Percentiles rank a stretch among this genome's conserved stretches.
Evolutionary conservation across 2,797 vertebrate genomes (phyloP).

Genomic region (Anguilla megastoma): DNA sequence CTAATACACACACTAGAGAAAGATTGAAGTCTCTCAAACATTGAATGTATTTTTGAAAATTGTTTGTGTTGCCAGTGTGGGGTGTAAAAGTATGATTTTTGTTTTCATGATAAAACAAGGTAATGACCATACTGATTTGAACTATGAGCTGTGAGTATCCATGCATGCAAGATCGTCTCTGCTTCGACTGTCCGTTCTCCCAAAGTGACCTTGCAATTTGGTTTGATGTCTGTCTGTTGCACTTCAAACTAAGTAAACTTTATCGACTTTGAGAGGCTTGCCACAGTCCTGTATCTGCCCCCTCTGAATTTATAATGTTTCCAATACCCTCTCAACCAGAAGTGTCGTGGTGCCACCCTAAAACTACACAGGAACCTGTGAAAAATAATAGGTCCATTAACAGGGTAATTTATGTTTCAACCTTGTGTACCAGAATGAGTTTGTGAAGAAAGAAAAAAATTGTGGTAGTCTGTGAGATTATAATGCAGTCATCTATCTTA

Average conservation of each 20-base stretch:
- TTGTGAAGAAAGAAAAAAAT: conserved; percentile 76
- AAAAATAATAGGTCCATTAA: conserved; percentile 46
- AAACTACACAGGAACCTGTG: conserved; percentile 27
- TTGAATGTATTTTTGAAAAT: conserved; percentile 64
- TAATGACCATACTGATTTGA: conserved; percentile 52
- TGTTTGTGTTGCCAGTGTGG: conserved; percentile 55
- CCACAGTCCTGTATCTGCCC: conserved; percentile 15
- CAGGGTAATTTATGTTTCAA: conserved; percentile 68
- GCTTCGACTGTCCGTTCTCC: conserved; percentile 63
- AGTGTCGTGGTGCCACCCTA: conserved; percentile 37
- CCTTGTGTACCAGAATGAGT: conserved; percentile 72
- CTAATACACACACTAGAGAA: background rate
- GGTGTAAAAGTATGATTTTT: conserved; percentile 56
- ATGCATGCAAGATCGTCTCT: conserved; percentile 75
- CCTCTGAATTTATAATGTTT: conserved; percentile 46
- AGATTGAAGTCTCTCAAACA: conserved; percentile 40
- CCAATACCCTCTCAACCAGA: conserved; percentile 41
- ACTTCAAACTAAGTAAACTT: conserved; percentile 24
- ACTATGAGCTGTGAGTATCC: conserved; percentile 70
- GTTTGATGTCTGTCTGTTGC: conserved; percentile 20
- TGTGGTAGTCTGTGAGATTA: conserved; percentile 69
- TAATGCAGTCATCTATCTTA: conserved; percentile 7
- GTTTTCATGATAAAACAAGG: conserved; percentile 33
- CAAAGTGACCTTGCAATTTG: conserved; percentile 73
- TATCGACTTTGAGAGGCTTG: conserved; percentile 31